phyloP scores from a whole-genome alignment of 2,797 vertebrate species.

The Eulemur coronatus region DNA sequence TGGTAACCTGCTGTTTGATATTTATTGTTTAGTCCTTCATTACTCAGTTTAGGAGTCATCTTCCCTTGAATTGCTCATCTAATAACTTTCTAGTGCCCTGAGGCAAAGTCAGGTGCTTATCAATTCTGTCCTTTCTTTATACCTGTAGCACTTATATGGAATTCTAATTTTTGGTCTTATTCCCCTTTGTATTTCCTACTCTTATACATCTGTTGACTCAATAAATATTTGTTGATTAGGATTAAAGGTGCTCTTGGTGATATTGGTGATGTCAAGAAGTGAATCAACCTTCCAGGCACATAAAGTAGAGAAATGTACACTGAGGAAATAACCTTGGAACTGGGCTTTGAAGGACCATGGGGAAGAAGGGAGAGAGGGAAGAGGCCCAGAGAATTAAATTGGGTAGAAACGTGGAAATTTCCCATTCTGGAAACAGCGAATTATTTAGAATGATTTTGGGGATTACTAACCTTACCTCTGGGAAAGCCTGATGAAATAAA shows the following conservation, averaged over 20 bases:
- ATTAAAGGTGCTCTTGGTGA: not conserved
- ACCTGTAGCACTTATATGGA: not conserved
- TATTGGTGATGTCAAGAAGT: not conserved
- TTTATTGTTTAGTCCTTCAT: slow-evolving; percentile 19
- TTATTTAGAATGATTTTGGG: slow-evolving; percentile 1
- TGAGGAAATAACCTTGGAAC: not conserved
- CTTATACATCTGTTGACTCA: not conserved
- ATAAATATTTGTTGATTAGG: not conserved
- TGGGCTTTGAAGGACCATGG: not conserved
- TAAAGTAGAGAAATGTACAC: not conserved
- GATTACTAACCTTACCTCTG: slow-evolving; percentile 12
- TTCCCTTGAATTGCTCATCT: slow-evolving; percentile 12
- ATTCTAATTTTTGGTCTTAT: not conserved
- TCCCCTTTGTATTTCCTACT: not conserved
- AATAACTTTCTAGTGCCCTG: not conserved
- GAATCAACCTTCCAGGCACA: not conserved
- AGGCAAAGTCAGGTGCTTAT: not conserved
- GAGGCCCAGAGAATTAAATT: not conserved
- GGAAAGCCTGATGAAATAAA: slow-evolving; percentile 5
- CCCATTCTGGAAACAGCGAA: not conserved
- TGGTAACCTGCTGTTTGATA: not conserved
- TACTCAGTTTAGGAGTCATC: slow-evolving; percentile 46
- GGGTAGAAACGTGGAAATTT: not conserved
- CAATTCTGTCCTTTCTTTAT: not conserved
- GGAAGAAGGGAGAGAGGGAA: not conserved